Evolutionary conservation across 2,888 invertebrate species (phyloP).

Genomic region (Anthophora plumipes): DNA sequence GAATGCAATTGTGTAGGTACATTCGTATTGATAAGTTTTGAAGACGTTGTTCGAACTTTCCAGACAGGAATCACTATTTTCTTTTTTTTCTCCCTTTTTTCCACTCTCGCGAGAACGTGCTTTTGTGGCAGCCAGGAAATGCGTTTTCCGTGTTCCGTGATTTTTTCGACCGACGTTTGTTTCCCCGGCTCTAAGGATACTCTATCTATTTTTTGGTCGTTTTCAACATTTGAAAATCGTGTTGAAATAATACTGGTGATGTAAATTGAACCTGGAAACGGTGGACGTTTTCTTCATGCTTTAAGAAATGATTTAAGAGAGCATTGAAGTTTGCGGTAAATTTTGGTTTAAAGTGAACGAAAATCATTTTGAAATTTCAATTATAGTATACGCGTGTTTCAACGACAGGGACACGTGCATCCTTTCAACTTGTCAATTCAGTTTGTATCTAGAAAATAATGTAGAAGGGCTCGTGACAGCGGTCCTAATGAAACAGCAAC

Average conservation of each 20-base stretch:
- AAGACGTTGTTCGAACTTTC: conserved; percentile 25
- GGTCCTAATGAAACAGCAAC: conserved; percentile 9
- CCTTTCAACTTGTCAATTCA: neutral
- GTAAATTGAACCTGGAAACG: neutral
- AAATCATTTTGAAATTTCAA: neutral
- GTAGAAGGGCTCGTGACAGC: neutral
- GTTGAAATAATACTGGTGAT: neutral
- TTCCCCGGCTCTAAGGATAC: neutral
- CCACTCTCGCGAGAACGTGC: conserved; percentile 8
- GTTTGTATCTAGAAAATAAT: neutral
- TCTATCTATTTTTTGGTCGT: neutral
- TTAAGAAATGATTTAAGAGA: too few species aligned
- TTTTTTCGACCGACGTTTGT: neutral
- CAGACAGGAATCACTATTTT: conserved; percentile 8
- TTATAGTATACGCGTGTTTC: neutral
- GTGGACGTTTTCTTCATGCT: too few species aligned
- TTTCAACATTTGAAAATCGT: neutral
- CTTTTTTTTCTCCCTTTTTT: neutral
- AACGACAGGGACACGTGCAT: too few species aligned
- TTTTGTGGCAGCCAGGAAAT: neutral
- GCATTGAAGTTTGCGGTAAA: too few species aligned
- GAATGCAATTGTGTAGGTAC: conserved; percentile 48
- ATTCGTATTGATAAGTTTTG: conserved; percentile 46
- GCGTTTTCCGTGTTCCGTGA: conserved; percentile 35
- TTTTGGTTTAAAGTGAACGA: too few species aligned